A percentile compares a stretch with the other conserved stretches of the same genome.
Conservation (phyloP, 1,140 invertebrate species). For the Drosophila mauritiana region DNA sequence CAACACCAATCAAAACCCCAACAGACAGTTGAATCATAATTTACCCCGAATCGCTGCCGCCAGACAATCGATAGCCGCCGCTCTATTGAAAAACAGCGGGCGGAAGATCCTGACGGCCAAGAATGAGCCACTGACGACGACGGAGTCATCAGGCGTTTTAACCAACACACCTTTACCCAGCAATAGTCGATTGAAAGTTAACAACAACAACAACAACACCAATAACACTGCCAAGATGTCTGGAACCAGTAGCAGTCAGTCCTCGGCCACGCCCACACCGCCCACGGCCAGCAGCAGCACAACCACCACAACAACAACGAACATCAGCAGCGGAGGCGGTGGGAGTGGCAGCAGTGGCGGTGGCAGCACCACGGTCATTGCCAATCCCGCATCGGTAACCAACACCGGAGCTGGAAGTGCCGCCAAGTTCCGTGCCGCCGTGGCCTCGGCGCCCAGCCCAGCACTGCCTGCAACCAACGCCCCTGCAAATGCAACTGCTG, state of each 20-base stretch:
- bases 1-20: constrained; percentile 36
- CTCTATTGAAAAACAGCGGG: constrained; percentile 39
- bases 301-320: constrained; percentile 50
- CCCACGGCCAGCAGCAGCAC: constrained; percentile 49
- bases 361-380: constrained; percentile 30
- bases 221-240: constrained; percentile 74
- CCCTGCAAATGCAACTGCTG: constrained; percentile 14
- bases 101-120: constrained; percentile 54
- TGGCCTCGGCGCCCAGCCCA: constrained; percentile 60
- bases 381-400: constrained; percentile 49
- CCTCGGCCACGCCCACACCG: constrained; percentile 57
- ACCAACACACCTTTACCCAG: constrained; percentile 2
- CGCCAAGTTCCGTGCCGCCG: constrained; percentile 67
- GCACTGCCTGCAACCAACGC: constrained; percentile 23
- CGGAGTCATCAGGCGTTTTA: constrained; percentile 10
- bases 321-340: constrained; percentile 26
- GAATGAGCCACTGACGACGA: constrained; percentile 61
- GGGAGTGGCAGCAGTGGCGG: constrained; percentile 19
- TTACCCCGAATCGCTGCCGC: constrained; percentile 57
- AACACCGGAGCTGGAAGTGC: constrained; percentile 56
- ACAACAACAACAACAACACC: constrained; percentile 61
- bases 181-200: constrained; percentile 64
- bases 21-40: constrained; percentile 59
- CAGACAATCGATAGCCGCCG: constrained; percentile 60
- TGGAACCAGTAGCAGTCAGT: constrained; percentile 49